Evolutionary conservation across 2,113 vertebrate genomes (phyloP), one percentile per base, ranked within the genome.

Genomic region (Notarius quadriscutis): DNA sequence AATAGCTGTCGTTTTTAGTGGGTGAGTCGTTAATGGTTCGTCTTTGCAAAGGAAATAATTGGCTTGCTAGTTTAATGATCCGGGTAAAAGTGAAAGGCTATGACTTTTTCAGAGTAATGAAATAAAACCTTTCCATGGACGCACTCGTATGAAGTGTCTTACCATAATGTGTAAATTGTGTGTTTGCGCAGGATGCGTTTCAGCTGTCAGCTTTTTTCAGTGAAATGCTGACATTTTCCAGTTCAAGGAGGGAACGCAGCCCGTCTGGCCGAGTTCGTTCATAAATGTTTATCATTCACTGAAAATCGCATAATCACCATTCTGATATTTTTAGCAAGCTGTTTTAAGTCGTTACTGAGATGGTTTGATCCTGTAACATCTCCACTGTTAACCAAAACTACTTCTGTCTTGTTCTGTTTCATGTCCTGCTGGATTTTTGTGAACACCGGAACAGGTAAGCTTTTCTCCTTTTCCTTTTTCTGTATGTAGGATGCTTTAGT

Each of bases 391-490:
- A 55, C 50, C 48, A 25, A 48, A 12, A 6, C n/a, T 27, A 41
- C 63, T 57, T 7, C 4, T 58, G 27, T 74, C 27, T 84, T 27
- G 72, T 22, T 84, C 67, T 75, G 22, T 84, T 84, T 22, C 83
- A 84, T 84, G 83, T 75, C 30, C 83, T 84, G 69, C 30, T 17
- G 5, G 10, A 60, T 41, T 48, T 4, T 20, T 4, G n/a, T 60
- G 41, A 20, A 30, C 57, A 15, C 48, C 57, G 78, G 58, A 63
- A 50, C 84, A 85, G 83, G 83, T 84, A 75, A 74, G 71, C 0
- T 22, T 34, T 18, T 58, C 27, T 6, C 34, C 18, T 27, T 18
- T 34, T 41, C 11, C 5, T 1, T 60, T 18, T 27, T 25, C n/a
- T 22, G 0, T 34, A 25, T 25, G 22, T 12, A 53, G 4, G 14